phyloP scores from a whole-genome alignment of 2,888 invertebrate genomes.

The Daptonema setosum region DNA sequence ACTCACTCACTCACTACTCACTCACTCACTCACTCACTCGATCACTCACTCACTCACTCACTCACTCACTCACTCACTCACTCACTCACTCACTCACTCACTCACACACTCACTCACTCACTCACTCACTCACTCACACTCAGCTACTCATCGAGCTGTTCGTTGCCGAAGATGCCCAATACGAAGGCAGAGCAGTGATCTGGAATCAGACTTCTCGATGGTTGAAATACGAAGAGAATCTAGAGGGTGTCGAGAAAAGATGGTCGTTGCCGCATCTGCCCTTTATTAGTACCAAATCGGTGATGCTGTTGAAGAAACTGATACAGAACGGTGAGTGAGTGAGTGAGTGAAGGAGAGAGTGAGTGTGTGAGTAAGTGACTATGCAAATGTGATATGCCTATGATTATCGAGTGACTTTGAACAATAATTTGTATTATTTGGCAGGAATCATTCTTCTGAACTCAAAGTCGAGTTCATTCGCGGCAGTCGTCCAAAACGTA shows the following conservation, averaged over 20 bases:
- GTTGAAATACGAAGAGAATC: slow-evolving; percentile 88
- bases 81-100: no score
- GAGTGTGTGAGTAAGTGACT: no score
- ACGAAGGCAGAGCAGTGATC: not conserved
- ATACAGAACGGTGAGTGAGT: slow-evolving; percentile 12
- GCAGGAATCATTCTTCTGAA: not conserved
- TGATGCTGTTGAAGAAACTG: slow-evolving; percentile 59
- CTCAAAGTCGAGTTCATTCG: not conserved
- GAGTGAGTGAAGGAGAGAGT: no score
- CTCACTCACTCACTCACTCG: no score
- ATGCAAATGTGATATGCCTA: no score
- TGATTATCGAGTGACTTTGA: not conserved
- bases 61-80: no score
- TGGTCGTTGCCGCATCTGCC: slow-evolving; percentile 94
- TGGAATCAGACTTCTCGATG: slow-evolving; percentile 91
- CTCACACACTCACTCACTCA: no score
- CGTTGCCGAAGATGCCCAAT: no score
- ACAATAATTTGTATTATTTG: not conserved
- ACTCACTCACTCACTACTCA: no score
- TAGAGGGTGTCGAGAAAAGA: slow-evolving; percentile 64
- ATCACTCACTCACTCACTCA: no score
- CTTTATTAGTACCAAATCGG: slow-evolving; percentile 73
- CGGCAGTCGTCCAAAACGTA: not conserved
- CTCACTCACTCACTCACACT: no score
- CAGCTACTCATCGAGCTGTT: no score